These are phyloP conservation scores for Phycodurus eques DNA, from an alignment of 2,113 vertebrate genomes.

Conservation along the genomic window DNA sequence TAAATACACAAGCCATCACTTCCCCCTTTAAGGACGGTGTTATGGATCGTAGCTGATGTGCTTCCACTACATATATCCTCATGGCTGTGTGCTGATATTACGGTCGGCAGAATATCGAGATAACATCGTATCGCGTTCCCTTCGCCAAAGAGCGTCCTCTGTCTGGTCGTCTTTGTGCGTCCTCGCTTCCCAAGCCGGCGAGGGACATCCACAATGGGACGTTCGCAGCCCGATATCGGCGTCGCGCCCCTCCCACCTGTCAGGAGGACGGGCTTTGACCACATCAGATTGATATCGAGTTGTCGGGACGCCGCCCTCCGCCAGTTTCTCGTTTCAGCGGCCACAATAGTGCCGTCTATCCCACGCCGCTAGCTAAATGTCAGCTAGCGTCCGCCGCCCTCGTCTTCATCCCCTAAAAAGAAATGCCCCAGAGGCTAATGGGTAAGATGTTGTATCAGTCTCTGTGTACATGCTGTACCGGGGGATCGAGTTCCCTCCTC, in stretches of 20 bases:
- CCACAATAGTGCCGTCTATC: conserved; percentile 67
- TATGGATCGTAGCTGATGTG: background rate
- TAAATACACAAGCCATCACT: background rate
- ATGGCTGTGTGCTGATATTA: background rate
- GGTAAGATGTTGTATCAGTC: conserved; percentile 48
- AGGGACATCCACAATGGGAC: conserved; percentile 64
- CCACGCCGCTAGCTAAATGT: conserved; percentile 60
- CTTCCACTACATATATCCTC: background rate
- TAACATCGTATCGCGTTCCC: background rate
- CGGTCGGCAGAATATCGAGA: background rate
- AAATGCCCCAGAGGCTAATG: conserved; percentile 50
- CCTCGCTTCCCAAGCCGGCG: conserved; percentile 71
- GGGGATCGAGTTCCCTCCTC: conserved; percentile 34
- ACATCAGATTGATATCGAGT: conserved; percentile 85
- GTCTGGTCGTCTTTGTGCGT: conserved; percentile 37
- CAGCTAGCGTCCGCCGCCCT: conserved; percentile 65
- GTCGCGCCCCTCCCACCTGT: background rate
- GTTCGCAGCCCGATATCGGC: conserved; percentile 69
- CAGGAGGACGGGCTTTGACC: conserved; percentile 69
- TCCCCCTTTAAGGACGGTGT: background rate
- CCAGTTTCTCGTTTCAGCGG: conserved; percentile 69
- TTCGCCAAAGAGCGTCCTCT: background rate
- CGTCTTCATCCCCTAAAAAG: conserved; percentile 60
- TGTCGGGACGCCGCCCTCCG: conserved; percentile 52
- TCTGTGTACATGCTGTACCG: conserved; percentile 27